phyloP scores from a whole-genome alignment of 2,113 vertebrate genomes.

The Asarcornis scutulata region DNA sequence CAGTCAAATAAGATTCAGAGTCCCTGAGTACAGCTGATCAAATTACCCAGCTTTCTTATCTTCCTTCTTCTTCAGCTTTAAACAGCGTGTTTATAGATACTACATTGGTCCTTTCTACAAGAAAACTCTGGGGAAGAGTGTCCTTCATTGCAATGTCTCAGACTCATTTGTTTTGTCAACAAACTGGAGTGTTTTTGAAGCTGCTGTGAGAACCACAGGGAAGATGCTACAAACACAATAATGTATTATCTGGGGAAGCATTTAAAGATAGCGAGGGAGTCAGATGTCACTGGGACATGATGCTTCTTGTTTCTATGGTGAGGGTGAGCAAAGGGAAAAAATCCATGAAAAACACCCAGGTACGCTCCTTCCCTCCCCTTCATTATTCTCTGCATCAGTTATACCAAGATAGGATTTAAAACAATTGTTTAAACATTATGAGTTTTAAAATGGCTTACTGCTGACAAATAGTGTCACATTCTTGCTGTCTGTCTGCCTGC shows the following conservation, averaged over 20 bases:
- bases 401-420: neutral
- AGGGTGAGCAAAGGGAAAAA: conserved; percentile 9
- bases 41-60: conserved; percentile 34
- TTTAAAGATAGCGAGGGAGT: neutral
- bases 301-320: conserved; percentile 25
- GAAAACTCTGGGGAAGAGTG: neutral
- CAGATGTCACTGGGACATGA: conserved; percentile 11
- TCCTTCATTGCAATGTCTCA: neutral
- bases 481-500: neutral
- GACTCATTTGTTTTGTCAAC: conserved; percentile 58
- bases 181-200: conserved; percentile 1
- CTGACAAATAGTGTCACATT: neutral
- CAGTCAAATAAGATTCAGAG: conserved; percentile 16
- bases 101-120: neutral
- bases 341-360: neutral
- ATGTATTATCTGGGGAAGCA: conserved; percentile 27
- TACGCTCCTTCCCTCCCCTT: neutral
- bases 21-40: neutral
- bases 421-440: neutral
- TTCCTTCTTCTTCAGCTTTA: neutral
- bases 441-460: neutral
- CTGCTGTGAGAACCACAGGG: neutral
- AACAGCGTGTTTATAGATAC: neutral
- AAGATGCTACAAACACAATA: conserved; percentile 23
- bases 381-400: neutral